A percentile compares a stretch with the other conserved stretches of the same genome.
Conservation (phyloP, 2,888 invertebrate species). For the Ichneumoninae sp. region DNA sequence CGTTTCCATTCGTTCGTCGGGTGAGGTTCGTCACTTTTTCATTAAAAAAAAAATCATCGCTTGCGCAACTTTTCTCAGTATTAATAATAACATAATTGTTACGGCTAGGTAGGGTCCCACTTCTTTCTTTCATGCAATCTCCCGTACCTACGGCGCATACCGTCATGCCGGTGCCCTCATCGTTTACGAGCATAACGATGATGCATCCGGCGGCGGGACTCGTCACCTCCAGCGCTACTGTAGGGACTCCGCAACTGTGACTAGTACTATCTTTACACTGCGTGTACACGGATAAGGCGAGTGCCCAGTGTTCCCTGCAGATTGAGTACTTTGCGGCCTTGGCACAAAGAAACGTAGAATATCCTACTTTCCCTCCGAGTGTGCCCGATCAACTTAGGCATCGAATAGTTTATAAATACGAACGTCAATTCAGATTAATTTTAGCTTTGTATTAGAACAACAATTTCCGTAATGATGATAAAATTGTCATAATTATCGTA, state of each 20-base stretch:
- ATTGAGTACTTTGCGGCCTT: slow-evolving; percentile 45
- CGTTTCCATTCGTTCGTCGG: not conserved
- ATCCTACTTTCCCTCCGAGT: slow-evolving; percentile 44
- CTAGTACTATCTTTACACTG: slow-evolving; percentile 34
- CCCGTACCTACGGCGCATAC: slow-evolving; percentile 17
- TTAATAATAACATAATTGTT: slow-evolving; percentile 20
- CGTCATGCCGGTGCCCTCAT: slow-evolving; percentile 60
- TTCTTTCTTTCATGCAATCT: slow-evolving; percentile 22
- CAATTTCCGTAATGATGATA: too few relatives aligned
- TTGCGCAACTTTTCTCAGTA: slow-evolving; percentile 33
- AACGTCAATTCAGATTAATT: not conserved
- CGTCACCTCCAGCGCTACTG: slow-evolving; percentile 26
- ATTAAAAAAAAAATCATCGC: not conserved
- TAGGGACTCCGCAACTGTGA: slow-evolving; percentile 16
- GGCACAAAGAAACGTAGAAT: slow-evolving; percentile 37
- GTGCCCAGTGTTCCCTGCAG: slow-evolving; percentile 19
- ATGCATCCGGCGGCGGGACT: slow-evolving; percentile 53
- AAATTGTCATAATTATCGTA: too few relatives aligned
- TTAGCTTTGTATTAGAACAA: too few relatives aligned
- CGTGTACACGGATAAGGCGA: slow-evolving; percentile 18
- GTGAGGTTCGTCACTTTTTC: not conserved
- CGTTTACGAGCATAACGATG: slow-evolving; percentile 54
- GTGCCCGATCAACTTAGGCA: not conserved
- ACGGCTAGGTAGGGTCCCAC: slow-evolving; percentile 39
- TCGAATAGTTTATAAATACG: slow-evolving; percentile 29